Evolutionary conservation across 2,888 invertebrate species (phyloP), one percentile per base, ranked within the genome.

Genomic region (Lasioglossum oenotherae): DNA sequence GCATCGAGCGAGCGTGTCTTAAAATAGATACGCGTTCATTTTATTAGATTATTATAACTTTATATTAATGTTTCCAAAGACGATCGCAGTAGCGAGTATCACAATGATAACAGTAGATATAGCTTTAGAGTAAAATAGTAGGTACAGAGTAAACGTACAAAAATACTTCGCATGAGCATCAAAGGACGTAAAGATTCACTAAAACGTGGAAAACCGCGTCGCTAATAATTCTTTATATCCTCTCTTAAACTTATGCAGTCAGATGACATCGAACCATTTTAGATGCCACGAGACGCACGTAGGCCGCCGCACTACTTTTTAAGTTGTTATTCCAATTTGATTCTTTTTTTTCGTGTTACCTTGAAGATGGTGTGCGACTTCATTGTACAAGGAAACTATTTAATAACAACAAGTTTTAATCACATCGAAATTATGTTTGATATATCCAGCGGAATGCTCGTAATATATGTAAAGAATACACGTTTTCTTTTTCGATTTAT

Each of bases 141-240:
- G 92, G 92, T 94, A 93, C 91, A 93, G 93, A 93, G 91, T 94
- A 89, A 93, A 94, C 93, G 92, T 94, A 94, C 94, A 94, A 94
- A 94, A 94, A 94, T 94, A 94, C 93, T 93, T 93, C 92, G 91
- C 92, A 90, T 92, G 90, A 92, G 91, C 90, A 90, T 90, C 87
- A 87, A 44, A 90, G 89, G 90, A 91, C 88, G 86, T 91, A 90
- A 91, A 91, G 89, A 91, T 91, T 91, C 91, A 88, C 88, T 92
- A 92, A 91, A 90, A 88, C 87, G 88, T 91, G 90, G 90, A 91
- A 90, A 91, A 90, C 85, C 90, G 87, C 90, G 90, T 90, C 84
- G 74, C 80, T 89, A 88, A 84, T 86, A 87, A 84, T 88, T 87
- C 78, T 86, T 87, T 86, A 81, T 82, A 81, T 90, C 78, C 81